Conservation (phyloP, 2,797 vertebrate species). For the Typhlichthys subterraneus region DNA sequence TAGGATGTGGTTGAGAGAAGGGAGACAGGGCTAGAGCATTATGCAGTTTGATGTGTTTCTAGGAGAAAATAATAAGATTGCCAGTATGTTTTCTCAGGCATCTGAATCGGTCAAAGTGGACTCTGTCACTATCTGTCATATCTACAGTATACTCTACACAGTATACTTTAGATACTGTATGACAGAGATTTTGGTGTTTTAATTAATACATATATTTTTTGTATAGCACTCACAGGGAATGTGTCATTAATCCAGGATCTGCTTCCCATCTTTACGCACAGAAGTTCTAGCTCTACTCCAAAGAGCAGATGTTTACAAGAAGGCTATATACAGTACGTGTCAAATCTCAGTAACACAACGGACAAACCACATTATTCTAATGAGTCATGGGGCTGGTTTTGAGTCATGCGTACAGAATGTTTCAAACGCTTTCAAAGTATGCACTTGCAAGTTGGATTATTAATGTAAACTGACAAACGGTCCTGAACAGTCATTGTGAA, state of each 20-base stretch:
- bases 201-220: slow-evolving; percentile 11
- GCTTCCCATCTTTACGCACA: slow-evolving; percentile 7
- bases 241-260: slow-evolving; percentile 1
- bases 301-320: slow-evolving; percentile 45
- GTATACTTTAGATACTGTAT: background rate
- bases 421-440: slow-evolving; percentile 29
- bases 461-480: slow-evolving; percentile 20
- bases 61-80: slow-evolving; percentile 52
- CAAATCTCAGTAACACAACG: slow-evolving; percentile 33
- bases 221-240: slow-evolving; percentile 2
- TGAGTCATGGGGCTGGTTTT: slow-evolving; percentile 59
- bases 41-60: slow-evolving; percentile 53
- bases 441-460: slow-evolving; percentile 17
- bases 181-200: slow-evolving; percentile 13
- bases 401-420: slow-evolving; percentile 38
- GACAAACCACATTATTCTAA: slow-evolving; percentile 48
- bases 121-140: slow-evolving; percentile 28
- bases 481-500: slow-evolving; percentile 27
- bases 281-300: slow-evolving; percentile 26
- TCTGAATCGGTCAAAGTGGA: slow-evolving; percentile 54
- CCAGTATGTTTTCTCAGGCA: slow-evolving; percentile 51
- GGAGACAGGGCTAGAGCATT: slow-evolving; percentile 52
- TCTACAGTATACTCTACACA: too few relatives aligned
- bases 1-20: slow-evolving; percentile 24
- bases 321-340: slow-evolving; percentile 20